These are phyloP conservation scores for Mesaphorura yosii DNA, from an alignment of 1,140 invertebrate genomes.

Conservation along the genomic window DNA sequence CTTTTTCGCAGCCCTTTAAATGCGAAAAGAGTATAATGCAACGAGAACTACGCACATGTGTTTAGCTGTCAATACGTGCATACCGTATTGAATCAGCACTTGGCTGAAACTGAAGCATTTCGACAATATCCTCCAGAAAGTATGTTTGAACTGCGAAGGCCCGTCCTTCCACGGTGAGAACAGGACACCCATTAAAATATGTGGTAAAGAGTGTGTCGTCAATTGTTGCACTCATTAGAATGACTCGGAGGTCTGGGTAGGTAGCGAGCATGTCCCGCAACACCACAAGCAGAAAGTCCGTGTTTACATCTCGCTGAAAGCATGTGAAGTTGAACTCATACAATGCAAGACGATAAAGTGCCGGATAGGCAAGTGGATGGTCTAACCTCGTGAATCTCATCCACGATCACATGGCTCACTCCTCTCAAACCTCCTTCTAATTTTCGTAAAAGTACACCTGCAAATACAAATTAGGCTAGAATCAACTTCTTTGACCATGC, in stretches of 20 bases:
- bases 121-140: constrained; percentile 27
- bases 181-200: constrained; percentile 83
- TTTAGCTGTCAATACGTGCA: neutral
- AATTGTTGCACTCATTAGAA: constrained; percentile 96
- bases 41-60: neutral
- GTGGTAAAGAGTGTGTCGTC: constrained; percentile 77
- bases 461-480: constrained; percentile 14
- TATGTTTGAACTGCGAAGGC: constrained; percentile 57
- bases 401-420: constrained; percentile 82
- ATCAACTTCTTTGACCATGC: neutral
- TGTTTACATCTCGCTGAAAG: constrained; percentile 88
- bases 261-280: constrained; percentile 81
- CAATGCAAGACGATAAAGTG: no score
- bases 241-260: constrained; percentile 77
- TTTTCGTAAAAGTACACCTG: constrained; percentile 75
- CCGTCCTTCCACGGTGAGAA: constrained; percentile 56
- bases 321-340: no score
- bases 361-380: no score
- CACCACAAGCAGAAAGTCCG: constrained; percentile 89
- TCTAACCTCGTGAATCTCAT: constrained; percentile 99
- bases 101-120: constrained; percentile 20
- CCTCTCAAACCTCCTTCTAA: constrained; percentile 73
- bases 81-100: constrained; percentile 31
- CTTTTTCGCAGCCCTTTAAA: constrained; percentile 38
- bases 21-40: neutral